Evolutionary conservation across 1,140 invertebrate genomes (phyloP), one percentile per base, ranked within the genome.

Genomic region (Copidosoma floridanum): DNA sequence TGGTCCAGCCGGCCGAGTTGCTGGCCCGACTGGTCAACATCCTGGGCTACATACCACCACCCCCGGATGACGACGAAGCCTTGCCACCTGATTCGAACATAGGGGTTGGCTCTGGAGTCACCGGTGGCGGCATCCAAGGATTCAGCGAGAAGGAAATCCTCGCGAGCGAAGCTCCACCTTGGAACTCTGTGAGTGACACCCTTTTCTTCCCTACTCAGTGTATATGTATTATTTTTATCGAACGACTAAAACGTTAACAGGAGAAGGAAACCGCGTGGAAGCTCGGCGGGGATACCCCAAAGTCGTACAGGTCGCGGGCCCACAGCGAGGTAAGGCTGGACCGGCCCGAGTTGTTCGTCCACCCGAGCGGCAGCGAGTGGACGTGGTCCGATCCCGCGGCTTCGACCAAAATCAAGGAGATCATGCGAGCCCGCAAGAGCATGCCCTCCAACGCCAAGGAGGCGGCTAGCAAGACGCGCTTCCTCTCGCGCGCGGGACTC

Each of bases 1-100:
- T 87, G 58, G 82, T 90, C 1, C 85, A 90, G 67, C 89, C 89
- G 1, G 86, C 85, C 0, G 88, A 89, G 65, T 71, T 92, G 14
- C 71, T 92, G 40, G 86, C 89, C 1, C 84, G 88, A 72, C 83
- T 91, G 21, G 88, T 91, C 0, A 89, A 88, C 65, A 87, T 89
- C 4, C 75, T 91, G 40, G 88, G 88, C 10, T 86, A 83, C 10
- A 84, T 86, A 37, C 82, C 84, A 18, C 78, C 80, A 37, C 78
- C 81, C 2, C 76, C 81, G 41, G 75, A 82, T 7, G 75, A 83
- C 16, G 71, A 73, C 6, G 68, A 71, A 0, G 71, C 70, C 2
- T 35, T 62, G 7, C 6, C 20, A 2, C 35, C 21, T 6, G 37
- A 53, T 16, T 6, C 32, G 14, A 12, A 16, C 44, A n/a, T n/a